Conservation (phyloP, 2,113 vertebrate genomes). For the Perca fluviatilis region DNA sequence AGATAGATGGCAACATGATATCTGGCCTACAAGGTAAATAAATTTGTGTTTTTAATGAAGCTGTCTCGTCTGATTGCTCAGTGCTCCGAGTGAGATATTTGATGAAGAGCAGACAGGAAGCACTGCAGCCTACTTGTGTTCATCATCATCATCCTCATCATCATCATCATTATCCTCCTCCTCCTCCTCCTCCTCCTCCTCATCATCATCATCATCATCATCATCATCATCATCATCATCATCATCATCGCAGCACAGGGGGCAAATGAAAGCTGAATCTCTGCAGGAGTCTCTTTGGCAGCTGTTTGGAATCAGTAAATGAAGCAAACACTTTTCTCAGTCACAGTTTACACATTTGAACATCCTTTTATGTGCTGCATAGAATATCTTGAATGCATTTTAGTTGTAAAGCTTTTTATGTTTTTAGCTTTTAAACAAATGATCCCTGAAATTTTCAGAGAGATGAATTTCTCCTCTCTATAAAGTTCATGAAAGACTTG, state of each 20-base stretch:
- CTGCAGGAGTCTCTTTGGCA: neutral
- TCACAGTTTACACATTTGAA: slow-evolving; percentile 4
- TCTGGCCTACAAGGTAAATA: neutral
- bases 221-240: neutral
- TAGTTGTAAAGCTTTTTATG: neutral
- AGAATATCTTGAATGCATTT: neutral
- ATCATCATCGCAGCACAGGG: slow-evolving; percentile 14
- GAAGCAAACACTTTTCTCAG: slow-evolving; percentile 15
- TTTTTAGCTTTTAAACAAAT: neutral
- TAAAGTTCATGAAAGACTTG: slow-evolving; percentile 15
- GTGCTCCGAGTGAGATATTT: slow-evolving; percentile 1
- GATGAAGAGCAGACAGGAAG: slow-evolving; percentile 28
- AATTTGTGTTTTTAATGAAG: slow-evolving; percentile 12
- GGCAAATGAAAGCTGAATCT: slow-evolving; percentile 27
- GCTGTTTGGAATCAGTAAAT: slow-evolving; percentile 23
- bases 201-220: neutral
- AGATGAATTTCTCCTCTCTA: neutral
- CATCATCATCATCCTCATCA: slow-evolving; percentile 20
- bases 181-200: no score
- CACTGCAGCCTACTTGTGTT: slow-evolving; percentile 27
- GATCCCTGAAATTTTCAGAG: neutral
- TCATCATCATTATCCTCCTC: slow-evolving; percentile 11
- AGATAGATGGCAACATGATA: neutral
- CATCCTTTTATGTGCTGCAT: neutral
- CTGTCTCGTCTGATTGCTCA: slow-evolving; percentile 17